These are phyloP conservation scores for Crypturellus undulatus DNA, from an alignment of 2,113 vertebrate genomes.

Conservation along the genomic window DNA sequence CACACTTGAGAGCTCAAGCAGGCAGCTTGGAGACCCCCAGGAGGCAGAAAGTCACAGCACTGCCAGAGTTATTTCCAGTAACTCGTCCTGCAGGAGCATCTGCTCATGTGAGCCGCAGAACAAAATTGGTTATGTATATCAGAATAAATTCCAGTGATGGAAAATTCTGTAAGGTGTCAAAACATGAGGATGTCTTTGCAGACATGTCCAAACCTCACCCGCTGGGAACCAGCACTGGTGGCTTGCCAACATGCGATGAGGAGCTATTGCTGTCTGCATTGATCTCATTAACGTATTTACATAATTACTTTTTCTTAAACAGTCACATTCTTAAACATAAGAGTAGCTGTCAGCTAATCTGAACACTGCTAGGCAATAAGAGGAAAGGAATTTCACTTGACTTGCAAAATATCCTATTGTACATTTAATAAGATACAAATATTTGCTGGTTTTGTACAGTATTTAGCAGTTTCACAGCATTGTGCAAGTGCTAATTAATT, in stretches of 20 bases:
- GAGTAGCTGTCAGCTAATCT: neutral
- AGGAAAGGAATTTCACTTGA: neutral
- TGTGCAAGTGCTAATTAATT: conserved; percentile 38
- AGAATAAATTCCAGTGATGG: neutral
- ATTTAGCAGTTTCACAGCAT: neutral
- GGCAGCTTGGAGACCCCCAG: neutral
- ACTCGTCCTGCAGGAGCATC: neutral
- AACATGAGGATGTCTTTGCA: neutral
- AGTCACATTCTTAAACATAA: neutral
- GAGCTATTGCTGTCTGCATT: neutral
- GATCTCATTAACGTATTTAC: conserved; percentile 30
- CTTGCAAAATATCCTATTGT: conserved; percentile 23
- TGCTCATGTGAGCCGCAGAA: neutral
- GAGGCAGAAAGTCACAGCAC: neutral
- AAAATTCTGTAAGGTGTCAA: neutral
- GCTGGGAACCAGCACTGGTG: neutral
- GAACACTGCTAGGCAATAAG: neutral
- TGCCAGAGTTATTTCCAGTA: neutral
- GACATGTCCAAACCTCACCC: rapidly evolving
- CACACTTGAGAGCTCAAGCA: neutral
- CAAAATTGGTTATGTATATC: neutral
- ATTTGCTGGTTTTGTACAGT: neutral
- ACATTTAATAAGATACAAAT: neutral
- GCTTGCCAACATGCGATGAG: neutral
- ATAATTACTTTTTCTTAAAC: conserved; percentile 22